Evolutionary conservation across 2,797 vertebrate genomes (phyloP).

Genomic region (Dermochelys coriacea): DNA sequence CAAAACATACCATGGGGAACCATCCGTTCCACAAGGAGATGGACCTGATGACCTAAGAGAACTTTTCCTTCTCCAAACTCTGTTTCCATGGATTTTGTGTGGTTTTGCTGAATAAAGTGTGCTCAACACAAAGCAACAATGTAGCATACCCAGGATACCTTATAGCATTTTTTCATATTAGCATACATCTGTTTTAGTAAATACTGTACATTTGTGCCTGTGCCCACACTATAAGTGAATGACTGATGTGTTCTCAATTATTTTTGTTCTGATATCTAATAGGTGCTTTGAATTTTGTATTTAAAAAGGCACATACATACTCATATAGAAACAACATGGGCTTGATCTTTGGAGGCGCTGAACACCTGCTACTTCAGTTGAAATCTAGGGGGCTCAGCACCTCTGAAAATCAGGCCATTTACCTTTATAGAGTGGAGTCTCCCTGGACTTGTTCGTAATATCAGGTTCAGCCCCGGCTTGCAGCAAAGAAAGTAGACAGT

Average conservation of each 20-base stretch:
- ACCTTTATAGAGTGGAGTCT: conserved; percentile 97
- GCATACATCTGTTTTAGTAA: not conserved
- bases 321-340: not conserved
- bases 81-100: not conserved
- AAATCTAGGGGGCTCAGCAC: not conserved
- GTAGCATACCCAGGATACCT: not conserved
- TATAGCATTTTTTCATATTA: not conserved
- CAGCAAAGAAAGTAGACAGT: conserved; percentile 88
- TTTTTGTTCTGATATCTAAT: not conserved
- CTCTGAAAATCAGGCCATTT: not conserved
- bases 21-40: not conserved
- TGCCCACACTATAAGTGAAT: not conserved
- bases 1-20: not conserved
- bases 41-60: not conserved
- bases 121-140: not conserved
- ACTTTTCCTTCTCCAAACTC: not conserved
- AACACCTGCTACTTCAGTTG: not conserved
- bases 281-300: not conserved
- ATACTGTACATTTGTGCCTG: not conserved
- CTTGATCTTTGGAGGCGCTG: not conserved
- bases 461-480: conserved; percentile 93
- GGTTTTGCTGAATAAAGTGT: not conserved
- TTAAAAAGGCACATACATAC: not conserved
- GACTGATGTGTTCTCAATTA: not conserved
- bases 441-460: conserved; percentile 93